These are phyloP conservation scores for Flabesymbios commensalis DNA, from an alignment of 2,888 invertebrate genomes.

Conservation along the genomic window DNA sequence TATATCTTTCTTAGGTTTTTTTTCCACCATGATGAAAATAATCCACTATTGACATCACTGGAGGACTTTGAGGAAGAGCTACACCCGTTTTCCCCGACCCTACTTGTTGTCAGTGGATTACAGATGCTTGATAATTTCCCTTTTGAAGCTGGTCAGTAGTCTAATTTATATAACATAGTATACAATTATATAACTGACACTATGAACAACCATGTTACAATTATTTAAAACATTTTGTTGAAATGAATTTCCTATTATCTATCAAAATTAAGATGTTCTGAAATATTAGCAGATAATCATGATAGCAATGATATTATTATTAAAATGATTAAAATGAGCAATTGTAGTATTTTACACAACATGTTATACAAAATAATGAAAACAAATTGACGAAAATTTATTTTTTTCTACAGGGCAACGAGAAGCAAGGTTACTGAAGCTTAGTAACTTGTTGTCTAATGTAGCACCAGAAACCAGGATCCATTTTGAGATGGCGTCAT, in stretches of 20 bases:
- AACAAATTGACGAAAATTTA: too few relatives aligned
- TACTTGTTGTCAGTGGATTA: conserved; percentile 80
- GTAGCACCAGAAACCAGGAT: conserved; percentile 68
- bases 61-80: conserved; percentile 72
- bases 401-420: conserved; percentile 70
- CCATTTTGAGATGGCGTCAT: conserved; percentile 88
- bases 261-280: not conserved
- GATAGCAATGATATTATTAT: too few relatives aligned
- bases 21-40: conserved; percentile 79
- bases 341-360: too few relatives aligned
- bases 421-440: conserved; percentile 69
- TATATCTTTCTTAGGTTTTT: conserved; percentile 69
- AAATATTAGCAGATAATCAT: not conserved
- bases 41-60: conserved; percentile 75
- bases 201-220: not conserved
- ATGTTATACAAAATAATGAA: too few relatives aligned
- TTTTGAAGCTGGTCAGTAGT: conserved; percentile 66
- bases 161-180: not conserved
- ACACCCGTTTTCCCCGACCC: conserved; percentile 70
- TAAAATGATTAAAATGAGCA: too few relatives aligned
- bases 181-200: too few relatives aligned
- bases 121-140: conserved; percentile 90
- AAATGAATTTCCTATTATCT: not conserved
- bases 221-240: not conserved
- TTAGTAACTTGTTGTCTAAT: conserved; percentile 71